Conservation (phyloP, 2,113 vertebrate genomes). For the Pluvialis apricaria region DNA sequence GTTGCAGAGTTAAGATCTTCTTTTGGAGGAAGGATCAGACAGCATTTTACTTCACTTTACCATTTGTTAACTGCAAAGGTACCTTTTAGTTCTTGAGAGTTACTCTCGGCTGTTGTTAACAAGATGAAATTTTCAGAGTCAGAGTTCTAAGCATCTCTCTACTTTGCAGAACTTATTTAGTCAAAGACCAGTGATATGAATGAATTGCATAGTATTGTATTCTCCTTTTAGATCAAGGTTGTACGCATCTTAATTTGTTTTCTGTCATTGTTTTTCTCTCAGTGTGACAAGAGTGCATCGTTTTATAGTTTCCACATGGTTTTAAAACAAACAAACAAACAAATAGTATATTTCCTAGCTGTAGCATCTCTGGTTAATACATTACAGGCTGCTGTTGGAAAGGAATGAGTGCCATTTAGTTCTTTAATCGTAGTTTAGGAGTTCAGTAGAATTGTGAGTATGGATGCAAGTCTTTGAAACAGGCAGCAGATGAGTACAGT, state of each 20-base stretch:
- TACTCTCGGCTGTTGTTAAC: not conserved
- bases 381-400: not conserved
- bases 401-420: not conserved
- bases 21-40: not conserved
- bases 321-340: not conserved
- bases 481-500: not conserved
- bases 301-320: not conserved
- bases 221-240: not conserved
- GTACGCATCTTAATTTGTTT: not conserved
- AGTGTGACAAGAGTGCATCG: rapidly evolving
- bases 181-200: not conserved
- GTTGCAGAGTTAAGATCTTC: not conserved
- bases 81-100: not conserved
- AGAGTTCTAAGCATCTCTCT: not conserved
- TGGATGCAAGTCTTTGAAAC: not conserved
- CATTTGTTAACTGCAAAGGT: not conserved
- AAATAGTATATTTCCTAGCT: not conserved
- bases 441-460: not conserved
- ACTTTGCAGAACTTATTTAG: not conserved
- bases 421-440: not conserved
- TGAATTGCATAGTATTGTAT: rapidly evolving
- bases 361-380: not conserved
- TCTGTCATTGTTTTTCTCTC: not conserved
- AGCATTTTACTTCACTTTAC: not conserved
- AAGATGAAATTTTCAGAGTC: not conserved